Conservation (phyloP, 2,888 invertebrate genomes). For the Philonicus albiceps region DNA sequence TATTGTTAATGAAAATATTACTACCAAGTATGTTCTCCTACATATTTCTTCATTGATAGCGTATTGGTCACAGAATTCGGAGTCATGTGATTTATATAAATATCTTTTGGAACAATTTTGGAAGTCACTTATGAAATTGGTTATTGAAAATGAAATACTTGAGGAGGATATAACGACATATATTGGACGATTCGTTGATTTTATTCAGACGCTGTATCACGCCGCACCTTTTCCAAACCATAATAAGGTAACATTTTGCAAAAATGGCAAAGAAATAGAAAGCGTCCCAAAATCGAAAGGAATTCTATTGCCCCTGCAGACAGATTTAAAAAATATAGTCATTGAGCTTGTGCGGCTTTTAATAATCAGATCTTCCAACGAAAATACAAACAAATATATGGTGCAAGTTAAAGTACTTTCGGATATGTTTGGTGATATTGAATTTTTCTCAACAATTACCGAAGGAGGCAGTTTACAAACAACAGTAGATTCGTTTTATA, state of each 20-base stretch:
- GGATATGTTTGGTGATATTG: slow-evolving; percentile 66
- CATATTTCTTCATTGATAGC: slow-evolving; percentile 66
- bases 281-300: slow-evolving; percentile 38
- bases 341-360: slow-evolving; percentile 62
- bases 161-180: slow-evolving; percentile 52
- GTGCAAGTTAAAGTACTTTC: slow-evolving; percentile 67
- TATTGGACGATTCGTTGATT: slow-evolving; percentile 62
- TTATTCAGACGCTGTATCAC: slow-evolving; percentile 59
- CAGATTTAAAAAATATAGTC: slow-evolving; percentile 56
- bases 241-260: slow-evolving; percentile 67
- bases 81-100: slow-evolving; percentile 53
- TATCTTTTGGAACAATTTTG: slow-evolving; percentile 56
- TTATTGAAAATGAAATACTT: slow-evolving; percentile 52
- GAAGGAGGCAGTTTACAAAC: slow-evolving; percentile 55
- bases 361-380: slow-evolving; percentile 66
- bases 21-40: slow-evolving; percentile 64
- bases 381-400: slow-evolving; percentile 64
- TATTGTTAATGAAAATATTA: slow-evolving; percentile 60
- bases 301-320: slow-evolving; percentile 43
- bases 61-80: slow-evolving; percentile 67
- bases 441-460: slow-evolving; percentile 65
- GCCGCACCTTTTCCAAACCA: slow-evolving; percentile 61
- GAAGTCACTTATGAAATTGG: slow-evolving; percentile 54
- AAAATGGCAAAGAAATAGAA: slow-evolving; percentile 46
- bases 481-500: slow-evolving; percentile 54